Conservation (phyloP, 1,140 invertebrate genomes). For the Leptestheria dahalacensis region DNA sequence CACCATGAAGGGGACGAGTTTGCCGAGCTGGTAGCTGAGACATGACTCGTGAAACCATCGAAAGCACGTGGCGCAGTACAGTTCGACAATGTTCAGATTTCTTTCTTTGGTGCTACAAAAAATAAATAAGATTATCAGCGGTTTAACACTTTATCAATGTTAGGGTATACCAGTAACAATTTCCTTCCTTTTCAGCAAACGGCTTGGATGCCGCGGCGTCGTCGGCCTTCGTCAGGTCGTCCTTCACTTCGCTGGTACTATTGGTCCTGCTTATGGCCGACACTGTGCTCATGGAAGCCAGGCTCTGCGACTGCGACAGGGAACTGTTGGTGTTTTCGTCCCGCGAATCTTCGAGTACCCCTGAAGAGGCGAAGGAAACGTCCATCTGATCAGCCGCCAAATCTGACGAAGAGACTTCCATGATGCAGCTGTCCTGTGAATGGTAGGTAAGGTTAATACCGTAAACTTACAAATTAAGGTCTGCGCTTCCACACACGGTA, state of each 20-base stretch:
- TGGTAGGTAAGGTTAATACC: no score
- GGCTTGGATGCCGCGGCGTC: slow-evolving; percentile 15
- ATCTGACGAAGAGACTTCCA: not conserved
- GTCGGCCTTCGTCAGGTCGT: slow-evolving; percentile 13
- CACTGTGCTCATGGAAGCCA: not conserved
- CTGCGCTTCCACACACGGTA: no score
- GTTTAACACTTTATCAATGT: slow-evolving; percentile 7
- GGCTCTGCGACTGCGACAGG: not conserved
- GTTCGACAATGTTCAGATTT: slow-evolving; percentile 74
- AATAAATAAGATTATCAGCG: slow-evolving; percentile 16
- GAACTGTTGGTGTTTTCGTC: not conserved
- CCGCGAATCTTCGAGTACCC: not conserved
- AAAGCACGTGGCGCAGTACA: slow-evolving; percentile 75
- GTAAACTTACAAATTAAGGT: no score
- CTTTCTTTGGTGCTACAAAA: slow-evolving; percentile 69
- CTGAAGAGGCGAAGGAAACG: not conserved
- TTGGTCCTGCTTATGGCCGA: not conserved
- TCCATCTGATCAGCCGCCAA: not conserved
- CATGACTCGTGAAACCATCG: slow-evolving; percentile 89
- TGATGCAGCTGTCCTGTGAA: no score
- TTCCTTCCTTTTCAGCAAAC: slow-evolving; percentile 23
- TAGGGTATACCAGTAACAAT: slow-evolving; percentile 26
- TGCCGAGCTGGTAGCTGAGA: slow-evolving; percentile 75
- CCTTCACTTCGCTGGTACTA: not conserved
- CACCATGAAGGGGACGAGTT: slow-evolving; percentile 84